Evolutionary conservation across 2,888 invertebrate species (phyloP), one percentile per base, ranked within the genome.

Genomic region (Hipparchia semele): DNA sequence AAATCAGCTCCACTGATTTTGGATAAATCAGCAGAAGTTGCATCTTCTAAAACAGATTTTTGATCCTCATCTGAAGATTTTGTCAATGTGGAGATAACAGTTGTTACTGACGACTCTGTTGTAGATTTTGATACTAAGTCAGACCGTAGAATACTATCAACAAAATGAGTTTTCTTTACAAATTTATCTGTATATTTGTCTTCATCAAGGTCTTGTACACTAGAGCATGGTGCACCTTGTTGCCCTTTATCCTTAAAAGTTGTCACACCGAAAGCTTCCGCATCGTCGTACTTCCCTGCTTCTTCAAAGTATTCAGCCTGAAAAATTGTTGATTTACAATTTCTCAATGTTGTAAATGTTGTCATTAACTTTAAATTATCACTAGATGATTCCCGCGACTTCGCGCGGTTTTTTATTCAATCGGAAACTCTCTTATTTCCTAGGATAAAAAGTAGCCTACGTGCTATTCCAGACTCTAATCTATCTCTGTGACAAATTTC

Each of bases 11-110:
- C 92, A 80, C 94, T 93, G 0, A 94, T 89, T 83, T 92, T 93
- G 0, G 94, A 93, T 74, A 93, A 88, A 76, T 94, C 94, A 59
- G 92, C 92, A 9, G 93, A 94, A 0, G 94, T 94, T 10, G 87
- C 91, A 78, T 93, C 94, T 83, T 93, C 94, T 51, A 92, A 74
- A 7, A 93, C 87, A 3, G 93, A 94, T 76, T 92, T 94, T 71
- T 88, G 93, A 68, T 92, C 91, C 78, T 91, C 94, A 71, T 93
- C 94, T 0, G 94, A 94, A 8, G 94, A 94, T 82, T 93, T 94
- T 2, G 92, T 92, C 65, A 94, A 81, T 3, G 92, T 89, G 2
- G 93, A 94, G 62, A 94, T 83, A 0, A 94, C 93, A 53, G 94
- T 94, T 1, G 94, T 94, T 1, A 93, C 90, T 23, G 94, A 92